A percentile compares a stretch with the other conserved stretches of the same genome.
These are phyloP conservation scores for Phalera bucephala DNA, from an alignment of 2,888 invertebrate species.

Conservation along the genomic window DNA sequence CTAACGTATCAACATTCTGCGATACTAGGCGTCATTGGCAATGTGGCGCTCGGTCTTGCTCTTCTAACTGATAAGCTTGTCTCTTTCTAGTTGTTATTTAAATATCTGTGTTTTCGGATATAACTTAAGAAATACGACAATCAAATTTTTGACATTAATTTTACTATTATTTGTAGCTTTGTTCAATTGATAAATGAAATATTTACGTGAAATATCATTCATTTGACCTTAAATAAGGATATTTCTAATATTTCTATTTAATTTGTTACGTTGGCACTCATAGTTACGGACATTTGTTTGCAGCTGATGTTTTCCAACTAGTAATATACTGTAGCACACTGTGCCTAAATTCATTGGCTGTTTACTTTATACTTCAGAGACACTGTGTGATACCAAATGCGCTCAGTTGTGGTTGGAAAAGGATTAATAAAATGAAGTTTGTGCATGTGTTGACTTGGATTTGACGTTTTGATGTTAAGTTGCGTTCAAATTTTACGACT, in stretches of 20 bases:
- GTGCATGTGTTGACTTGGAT: no score
- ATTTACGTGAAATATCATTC: no score
- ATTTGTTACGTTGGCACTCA: slow-evolving; percentile 39
- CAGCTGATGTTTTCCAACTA: slow-evolving; percentile 20
- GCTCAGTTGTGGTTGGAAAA: slow-evolving; percentile 5
- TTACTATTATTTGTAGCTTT: no score
- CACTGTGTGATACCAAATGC: slow-evolving; percentile 13
- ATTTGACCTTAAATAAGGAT: slow-evolving; percentile 31
- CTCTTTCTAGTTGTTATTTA: slow-evolving; percentile 53
- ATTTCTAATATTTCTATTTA: slow-evolving; percentile 25
- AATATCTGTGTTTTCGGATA: no score
- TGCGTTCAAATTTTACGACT: no score
- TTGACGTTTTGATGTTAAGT: no score
- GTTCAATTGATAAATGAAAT: no score
- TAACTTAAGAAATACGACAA: no score
- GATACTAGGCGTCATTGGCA: slow-evolving; percentile 75
- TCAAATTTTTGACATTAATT: no score
- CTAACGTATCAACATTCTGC: slow-evolving; percentile 62
- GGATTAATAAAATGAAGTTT: no score
- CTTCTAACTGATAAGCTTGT: slow-evolving; percentile 50
- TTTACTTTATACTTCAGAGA: slow-evolving; percentile 7
- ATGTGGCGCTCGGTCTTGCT: slow-evolving; percentile 65
- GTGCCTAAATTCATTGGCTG: slow-evolving; percentile 9
- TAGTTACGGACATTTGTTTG: slow-evolving; percentile 18
- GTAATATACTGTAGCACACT: slow-evolving; percentile 12